Conservation (phyloP, 1,140 invertebrate species). For the Tetragnatha versicolor region DNA sequence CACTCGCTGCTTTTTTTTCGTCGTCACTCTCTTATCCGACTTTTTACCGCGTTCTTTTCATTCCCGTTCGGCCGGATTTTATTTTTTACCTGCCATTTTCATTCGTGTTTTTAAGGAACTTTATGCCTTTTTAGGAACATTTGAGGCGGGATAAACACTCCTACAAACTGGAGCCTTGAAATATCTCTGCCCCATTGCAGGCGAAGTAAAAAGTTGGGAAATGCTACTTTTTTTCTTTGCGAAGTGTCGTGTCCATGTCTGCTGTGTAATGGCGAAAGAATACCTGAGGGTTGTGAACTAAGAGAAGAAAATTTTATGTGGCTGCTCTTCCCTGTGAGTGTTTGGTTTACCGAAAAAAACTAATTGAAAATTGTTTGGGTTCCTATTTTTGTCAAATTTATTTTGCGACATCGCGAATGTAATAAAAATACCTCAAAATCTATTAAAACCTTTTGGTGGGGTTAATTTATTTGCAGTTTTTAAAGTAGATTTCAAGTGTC, state of each 20-base stretch:
- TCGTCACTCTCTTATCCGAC: conserved; percentile 25
- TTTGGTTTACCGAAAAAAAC: too few species aligned
- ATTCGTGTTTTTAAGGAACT: conserved; percentile 12
- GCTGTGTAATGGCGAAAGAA: background rate
- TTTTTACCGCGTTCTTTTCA: background rate
- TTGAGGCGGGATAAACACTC: background rate
- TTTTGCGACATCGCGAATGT: too few species aligned
- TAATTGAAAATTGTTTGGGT: too few species aligned
- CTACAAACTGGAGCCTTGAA: background rate
- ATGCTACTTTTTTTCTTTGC: background rate
- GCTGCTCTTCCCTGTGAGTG: too few species aligned
- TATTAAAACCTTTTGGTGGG: too few species aligned
- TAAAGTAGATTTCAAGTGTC: too few species aligned
- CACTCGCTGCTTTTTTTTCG: conserved; percentile 12
- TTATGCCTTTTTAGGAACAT: conserved; percentile 19
- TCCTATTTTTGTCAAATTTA: too few species aligned
- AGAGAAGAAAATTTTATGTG: conserved; percentile 17
- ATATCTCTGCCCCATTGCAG: background rate
- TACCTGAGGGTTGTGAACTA: background rate
- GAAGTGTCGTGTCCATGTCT: background rate
- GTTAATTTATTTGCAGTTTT: too few species aligned
- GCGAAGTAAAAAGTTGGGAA: too few species aligned
- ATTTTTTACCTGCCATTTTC: conserved; percentile 7
- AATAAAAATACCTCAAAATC: too few species aligned
- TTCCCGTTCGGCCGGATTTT: background rate